Evolutionary conservation across 2,888 invertebrate genomes (phyloP).

Genomic region (Cosmopolites sordidus): DNA sequence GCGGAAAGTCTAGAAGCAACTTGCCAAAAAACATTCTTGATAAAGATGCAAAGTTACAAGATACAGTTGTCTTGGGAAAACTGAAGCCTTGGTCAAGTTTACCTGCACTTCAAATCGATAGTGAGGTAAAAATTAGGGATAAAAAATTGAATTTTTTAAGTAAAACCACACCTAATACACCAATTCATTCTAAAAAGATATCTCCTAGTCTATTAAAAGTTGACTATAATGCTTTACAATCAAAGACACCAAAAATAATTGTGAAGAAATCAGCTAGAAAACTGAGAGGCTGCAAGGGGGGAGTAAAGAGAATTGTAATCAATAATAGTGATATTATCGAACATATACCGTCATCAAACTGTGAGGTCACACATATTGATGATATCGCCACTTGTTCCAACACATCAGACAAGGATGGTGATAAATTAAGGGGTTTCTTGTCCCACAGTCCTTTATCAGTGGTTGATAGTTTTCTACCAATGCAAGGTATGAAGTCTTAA

Average conservation of each 20-base stretch:
- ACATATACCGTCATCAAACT: slow-evolving; percentile 40
- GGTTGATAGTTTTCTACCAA: slow-evolving; percentile 43
- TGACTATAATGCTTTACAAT: slow-evolving; percentile 38
- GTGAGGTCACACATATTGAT: not conserved
- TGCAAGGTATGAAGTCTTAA: slow-evolving; percentile 26
- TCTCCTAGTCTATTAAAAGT: slow-evolving; percentile 41
- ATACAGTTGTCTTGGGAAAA: slow-evolving; percentile 33
- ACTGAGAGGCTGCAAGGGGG: slow-evolving; percentile 28
- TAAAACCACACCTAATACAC: slow-evolving; percentile 44
- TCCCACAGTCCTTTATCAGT: slow-evolving; percentile 39
- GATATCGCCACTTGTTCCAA: slow-evolving; percentile 21
- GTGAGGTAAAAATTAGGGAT: slow-evolving; percentile 26
- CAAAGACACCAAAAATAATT: slow-evolving; percentile 23
- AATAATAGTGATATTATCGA: slow-evolving; percentile 45
- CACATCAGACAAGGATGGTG: slow-evolving; percentile 11
- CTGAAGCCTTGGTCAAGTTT: slow-evolving; percentile 48
- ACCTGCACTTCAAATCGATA: slow-evolving; percentile 37
- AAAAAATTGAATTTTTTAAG: slow-evolving; percentile 36
- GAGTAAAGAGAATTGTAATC: slow-evolving; percentile 39
- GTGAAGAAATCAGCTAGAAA: slow-evolving; percentile 27
- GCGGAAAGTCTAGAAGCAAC: slow-evolving; percentile 16
- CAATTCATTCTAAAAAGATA: slow-evolving; percentile 37
- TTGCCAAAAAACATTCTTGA: slow-evolving; percentile 23
- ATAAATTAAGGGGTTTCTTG: slow-evolving; percentile 24
- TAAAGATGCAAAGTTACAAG: slow-evolving; percentile 1